Conservation (phyloP, 1,140 invertebrate species). For the Drosophila sproati region DNA sequence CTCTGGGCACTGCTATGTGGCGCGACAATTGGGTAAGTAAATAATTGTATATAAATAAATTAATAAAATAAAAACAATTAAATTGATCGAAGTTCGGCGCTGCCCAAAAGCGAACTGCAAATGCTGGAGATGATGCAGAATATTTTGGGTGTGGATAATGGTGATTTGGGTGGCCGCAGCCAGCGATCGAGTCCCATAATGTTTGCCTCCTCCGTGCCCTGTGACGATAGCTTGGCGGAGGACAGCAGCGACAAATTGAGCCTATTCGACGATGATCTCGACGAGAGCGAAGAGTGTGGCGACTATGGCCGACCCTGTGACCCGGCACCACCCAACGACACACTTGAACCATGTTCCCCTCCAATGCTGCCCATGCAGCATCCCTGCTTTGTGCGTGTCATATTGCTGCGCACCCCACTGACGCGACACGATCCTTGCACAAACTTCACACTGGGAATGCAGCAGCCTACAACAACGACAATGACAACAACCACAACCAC, state of each 20-base stretch:
- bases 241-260: constrained; percentile 19
- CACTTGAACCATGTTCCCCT: constrained; percentile 7
- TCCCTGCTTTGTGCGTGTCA: constrained; percentile 59
- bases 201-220: constrained; percentile 45
- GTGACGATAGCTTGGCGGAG: constrained; percentile 49
- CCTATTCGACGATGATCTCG: constrained; percentile 42
- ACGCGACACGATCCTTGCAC: constrained; percentile 56
- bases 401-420: constrained; percentile 55
- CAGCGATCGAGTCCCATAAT: constrained; percentile 36
- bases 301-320: constrained; percentile 32
- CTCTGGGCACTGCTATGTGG: constrained; percentile 47
- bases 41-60: neutral
- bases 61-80: neutral
- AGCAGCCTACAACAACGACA: neutral
- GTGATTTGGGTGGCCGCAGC: constrained; percentile 31
- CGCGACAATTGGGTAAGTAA: constrained; percentile 50
- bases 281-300: constrained; percentile 48
- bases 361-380: constrained; percentile 50
- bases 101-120: constrained; percentile 54
- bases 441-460: constrained; percentile 45
- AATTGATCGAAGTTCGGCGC: constrained; percentile 37
- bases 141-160: constrained; percentile 44
- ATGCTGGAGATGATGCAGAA: constrained; percentile 64
- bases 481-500: neutral
- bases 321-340: neutral